Conservation (phyloP, 2,888 invertebrate genomes). For the Drosophila parthenogenetica region DNA sequence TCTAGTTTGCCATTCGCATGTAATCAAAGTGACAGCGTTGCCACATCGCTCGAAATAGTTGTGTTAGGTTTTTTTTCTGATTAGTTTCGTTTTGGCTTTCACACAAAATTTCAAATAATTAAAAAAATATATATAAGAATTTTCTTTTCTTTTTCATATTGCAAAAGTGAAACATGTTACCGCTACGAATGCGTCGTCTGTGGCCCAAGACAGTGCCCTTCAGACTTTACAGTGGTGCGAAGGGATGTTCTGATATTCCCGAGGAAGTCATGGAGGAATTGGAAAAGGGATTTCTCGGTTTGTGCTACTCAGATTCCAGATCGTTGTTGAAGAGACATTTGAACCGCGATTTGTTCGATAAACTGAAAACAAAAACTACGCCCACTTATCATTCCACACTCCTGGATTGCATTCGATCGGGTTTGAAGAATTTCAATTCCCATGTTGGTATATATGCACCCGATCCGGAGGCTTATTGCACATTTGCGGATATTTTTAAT, state of each 20-base stretch:
- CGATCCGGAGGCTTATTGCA: conserved; percentile 96
- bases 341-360: conserved; percentile 94
- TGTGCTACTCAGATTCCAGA: conserved; percentile 94
- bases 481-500: conserved; percentile 96
- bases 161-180: conserved; percentile 25
- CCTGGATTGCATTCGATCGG: conserved; percentile 97
- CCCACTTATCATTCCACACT: conserved; percentile 94
- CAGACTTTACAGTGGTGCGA: conserved; percentile 10
- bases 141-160: conserved; percentile 4
- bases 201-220: not conserved
- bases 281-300: conserved; percentile 94
- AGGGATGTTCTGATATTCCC: conserved; percentile 87
- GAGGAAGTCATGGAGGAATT: conserved; percentile 94
- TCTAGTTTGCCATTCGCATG: conserved; percentile 20
- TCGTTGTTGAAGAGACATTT: conserved; percentile 98
- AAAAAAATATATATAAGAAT: not conserved
- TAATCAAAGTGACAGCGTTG: conserved; percentile 16
- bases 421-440: conserved; percentile 97
- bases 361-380: conserved; percentile 95
- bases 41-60: conserved; percentile 9
- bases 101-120: conserved; percentile 21
- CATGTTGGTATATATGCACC: conserved; percentile 98
- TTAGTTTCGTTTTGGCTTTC: conserved; percentile 5
- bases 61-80: not conserved
- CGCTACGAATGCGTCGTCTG: conserved; percentile 11